phyloP scores from a whole-genome alignment of 1,140 invertebrate genomes.

The Oreohelix idahoensis region DNA sequence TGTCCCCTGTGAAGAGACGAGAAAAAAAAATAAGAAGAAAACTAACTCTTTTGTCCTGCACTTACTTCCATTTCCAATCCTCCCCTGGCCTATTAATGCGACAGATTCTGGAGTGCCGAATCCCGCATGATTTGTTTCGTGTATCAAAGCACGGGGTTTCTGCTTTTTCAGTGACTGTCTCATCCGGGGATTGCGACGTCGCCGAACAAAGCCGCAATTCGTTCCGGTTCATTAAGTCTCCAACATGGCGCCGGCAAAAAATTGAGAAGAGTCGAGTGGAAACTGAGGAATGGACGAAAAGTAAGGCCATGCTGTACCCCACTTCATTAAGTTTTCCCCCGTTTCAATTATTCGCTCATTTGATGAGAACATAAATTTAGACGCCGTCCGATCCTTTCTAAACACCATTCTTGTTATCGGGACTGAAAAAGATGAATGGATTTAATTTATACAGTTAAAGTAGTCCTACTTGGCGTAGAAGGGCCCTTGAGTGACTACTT shows the following conservation, averaged over 20 bases:
- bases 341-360: slow-evolving; percentile 15
- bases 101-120: background rate
- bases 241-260: slow-evolving; percentile 24
- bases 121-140: slow-evolving; percentile 29
- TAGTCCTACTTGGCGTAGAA: too few species aligned
- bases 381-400: background rate
- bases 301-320: background rate
- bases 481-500: too few species aligned
- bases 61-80: slow-evolving; percentile 11
- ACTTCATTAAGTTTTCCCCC: background rate
- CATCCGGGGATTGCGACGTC: slow-evolving; percentile 13
- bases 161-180: slow-evolving; percentile 15
- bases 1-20: background rate
- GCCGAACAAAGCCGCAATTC: slow-evolving; percentile 27
- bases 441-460: too few species aligned
- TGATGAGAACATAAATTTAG: background rate
- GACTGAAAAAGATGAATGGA: too few species aligned
- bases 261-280: background rate
- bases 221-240: slow-evolving; percentile 24
- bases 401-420: too few species aligned
- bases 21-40: background rate
- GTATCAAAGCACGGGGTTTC: background rate
- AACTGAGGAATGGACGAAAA: slow-evolving; percentile 16
- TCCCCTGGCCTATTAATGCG: background rate
- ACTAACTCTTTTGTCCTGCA: slow-evolving; percentile 19